These are phyloP conservation scores for Amphimedon queenslandica DNA, from an alignment of 37 sponge, comb jelly and placozoan species.

Conservation along the genomic window DNA sequence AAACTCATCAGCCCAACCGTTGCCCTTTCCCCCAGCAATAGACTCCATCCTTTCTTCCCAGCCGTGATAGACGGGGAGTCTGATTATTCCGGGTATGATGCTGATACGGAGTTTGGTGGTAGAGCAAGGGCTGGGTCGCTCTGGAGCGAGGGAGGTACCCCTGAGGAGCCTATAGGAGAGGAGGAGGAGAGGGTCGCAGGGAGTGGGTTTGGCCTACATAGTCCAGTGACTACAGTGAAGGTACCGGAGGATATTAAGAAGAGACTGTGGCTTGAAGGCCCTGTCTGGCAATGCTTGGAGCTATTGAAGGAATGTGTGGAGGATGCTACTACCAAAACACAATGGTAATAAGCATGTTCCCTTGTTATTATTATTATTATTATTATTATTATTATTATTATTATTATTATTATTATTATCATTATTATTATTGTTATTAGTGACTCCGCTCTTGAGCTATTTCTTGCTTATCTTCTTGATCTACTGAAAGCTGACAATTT, in stretches of 20 bases:
- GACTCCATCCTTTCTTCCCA: background rate
- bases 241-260: slow-evolving; percentile 41
- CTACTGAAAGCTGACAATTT: slow-evolving; percentile 39
- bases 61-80: slow-evolving; percentile 4
- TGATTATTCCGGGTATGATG: slow-evolving; percentile 48
- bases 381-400: no score
- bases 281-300: slow-evolving; percentile 39
- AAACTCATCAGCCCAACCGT: background rate
- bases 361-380: no score
- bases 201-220: background rate
- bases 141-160: slow-evolving; percentile 11
- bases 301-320: slow-evolving; percentile 30
- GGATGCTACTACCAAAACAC: background rate
- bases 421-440: no score
- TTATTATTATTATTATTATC: no score
- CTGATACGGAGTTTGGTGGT: slow-evolving; percentile 33
- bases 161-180: background rate
- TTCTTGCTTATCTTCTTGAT: slow-evolving; percentile 33
- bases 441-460: slow-evolving; percentile 58
- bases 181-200: slow-evolving; percentile 6
- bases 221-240: slow-evolving; percentile 1
- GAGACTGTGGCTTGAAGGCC: slow-evolving; percentile 33
- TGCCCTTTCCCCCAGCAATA: background rate
- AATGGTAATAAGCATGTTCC: no score
- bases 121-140: slow-evolving; percentile 17